Percentiles rank a stretch among this genome's conserved stretches.
phyloP scores from a whole-genome alignment of 2,113 vertebrate genomes.

The Chaetops frenatus region DNA sequence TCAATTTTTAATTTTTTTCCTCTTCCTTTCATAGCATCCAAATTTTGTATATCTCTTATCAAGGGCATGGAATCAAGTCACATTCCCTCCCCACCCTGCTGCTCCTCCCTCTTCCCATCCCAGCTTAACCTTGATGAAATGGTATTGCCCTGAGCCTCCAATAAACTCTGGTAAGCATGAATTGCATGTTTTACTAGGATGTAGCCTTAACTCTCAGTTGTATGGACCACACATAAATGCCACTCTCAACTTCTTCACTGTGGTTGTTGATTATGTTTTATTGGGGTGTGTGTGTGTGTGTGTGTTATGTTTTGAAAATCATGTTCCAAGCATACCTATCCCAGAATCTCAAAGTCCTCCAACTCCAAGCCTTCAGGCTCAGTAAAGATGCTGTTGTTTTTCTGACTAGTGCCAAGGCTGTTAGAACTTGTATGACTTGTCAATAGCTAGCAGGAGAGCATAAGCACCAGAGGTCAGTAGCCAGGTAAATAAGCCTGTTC shows the following conservation, averaged over 20 bases:
- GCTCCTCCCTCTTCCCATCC: not conserved
- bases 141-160: not conserved
- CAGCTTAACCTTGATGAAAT: not conserved
- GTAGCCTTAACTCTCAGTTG: not conserved
- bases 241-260: not conserved
- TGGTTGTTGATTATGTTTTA: not conserved
- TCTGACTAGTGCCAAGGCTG: not conserved
- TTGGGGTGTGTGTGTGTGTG: too few relatives aligned
- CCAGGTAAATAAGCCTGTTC: not conserved
- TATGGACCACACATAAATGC: not conserved
- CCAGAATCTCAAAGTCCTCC: not conserved
- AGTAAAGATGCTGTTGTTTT: not conserved
- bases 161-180: not conserved
- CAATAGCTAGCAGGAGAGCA: not conserved
- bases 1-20: not conserved
- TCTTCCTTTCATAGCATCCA: not conserved
- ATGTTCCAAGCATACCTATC: not conserved
- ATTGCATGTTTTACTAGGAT: not conserved
- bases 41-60: not conserved
- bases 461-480: not conserved
- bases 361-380: not conserved
- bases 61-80: not conserved
- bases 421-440: not conserved
- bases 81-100: not conserved
- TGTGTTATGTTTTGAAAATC: not conserved